Evolutionary conservation across 2,113 vertebrate genomes (phyloP).

Genomic region (Meriones unguiculatus): DNA sequence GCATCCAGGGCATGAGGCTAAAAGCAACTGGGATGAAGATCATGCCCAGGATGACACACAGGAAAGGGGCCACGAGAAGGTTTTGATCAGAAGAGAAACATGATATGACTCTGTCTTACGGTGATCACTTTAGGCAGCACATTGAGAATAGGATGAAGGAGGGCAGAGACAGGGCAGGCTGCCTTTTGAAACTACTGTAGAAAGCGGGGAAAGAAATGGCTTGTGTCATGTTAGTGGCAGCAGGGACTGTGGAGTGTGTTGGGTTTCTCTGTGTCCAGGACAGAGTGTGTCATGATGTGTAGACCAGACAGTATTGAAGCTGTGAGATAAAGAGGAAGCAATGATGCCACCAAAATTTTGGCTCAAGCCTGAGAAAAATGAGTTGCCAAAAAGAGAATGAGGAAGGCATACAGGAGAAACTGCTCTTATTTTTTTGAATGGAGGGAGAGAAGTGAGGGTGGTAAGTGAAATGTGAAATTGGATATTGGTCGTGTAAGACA

Average conservation of each 20-base stretch:
- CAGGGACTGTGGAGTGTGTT: not conserved
- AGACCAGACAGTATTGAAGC: not conserved
- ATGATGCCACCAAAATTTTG: not conserved
- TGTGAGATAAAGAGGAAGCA: conserved; percentile 28
- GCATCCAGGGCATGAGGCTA: not conserved
- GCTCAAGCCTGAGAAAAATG: not conserved
- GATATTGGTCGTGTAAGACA: not conserved
- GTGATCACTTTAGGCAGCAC: not conserved
- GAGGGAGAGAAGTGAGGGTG: not conserved
- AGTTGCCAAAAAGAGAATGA: conserved; percentile 2
- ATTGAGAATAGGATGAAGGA: not conserved
- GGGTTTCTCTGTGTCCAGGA: not conserved
- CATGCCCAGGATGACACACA: not conserved
- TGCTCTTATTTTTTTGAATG: not conserved
- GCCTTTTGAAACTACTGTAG: not conserved
- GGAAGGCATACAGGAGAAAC: not conserved
- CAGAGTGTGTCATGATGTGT: not conserved
- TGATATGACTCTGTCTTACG: not conserved
- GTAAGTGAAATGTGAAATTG: not conserved
- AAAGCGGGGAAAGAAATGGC: not conserved
- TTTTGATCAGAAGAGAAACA: not conserved
- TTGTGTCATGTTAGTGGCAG: no score
- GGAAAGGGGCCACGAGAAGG: not conserved
- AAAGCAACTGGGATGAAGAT: not conserved
- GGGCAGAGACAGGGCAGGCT: not conserved